Evolutionary conservation across 92 coral and sea anemone species (phyloP), one percentile per base, ranked within the genome.

Genomic region (Nematostella vectensis): DNA sequence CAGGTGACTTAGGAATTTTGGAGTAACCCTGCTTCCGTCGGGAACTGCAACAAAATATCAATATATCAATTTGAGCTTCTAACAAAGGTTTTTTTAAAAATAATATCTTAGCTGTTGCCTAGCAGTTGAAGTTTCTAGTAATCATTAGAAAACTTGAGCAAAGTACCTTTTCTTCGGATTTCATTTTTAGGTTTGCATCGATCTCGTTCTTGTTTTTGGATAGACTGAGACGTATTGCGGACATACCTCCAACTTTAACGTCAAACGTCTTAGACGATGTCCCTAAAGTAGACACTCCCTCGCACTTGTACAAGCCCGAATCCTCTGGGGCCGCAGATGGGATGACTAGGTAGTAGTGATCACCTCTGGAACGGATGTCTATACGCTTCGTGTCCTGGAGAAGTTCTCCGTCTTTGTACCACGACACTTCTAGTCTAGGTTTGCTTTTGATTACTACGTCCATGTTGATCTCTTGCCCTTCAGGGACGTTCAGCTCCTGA

Each of bases 291-390:
- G 83, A 84, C 15, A 66, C 83, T 10, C 95, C 98, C 59, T 88
- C 95, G 30, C 98, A 91, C 70, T 88, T 79, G 47, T 82, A 93
- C 13, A 79, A 54, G 23, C 99, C 99, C 50, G 87, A 57, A 58
- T 93, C 99, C 44, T 61, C 73, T 27, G 67, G 54, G 38, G 75
- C 75, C 20, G 81, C 64, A 48, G 63, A 63, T 15, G 68, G 82
- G 44, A 91, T 74, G 15, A 69, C 63, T 23, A 86, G 67, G 43
- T 73, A 73, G 59, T 81, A 68, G 25, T 72, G 77, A 63, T 86
- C 88, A n/a, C 86, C 87, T 1, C 67, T 63, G 4, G 96, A 74
- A 26, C 81, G 76, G 21, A 86, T 75, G 54, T 78, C 78, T 3
- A 91, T 65, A 25, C 72, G 44, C 22, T 44, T 71, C 31, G 71